Evolutionary conservation across 2,888 invertebrate genomes (phyloP).

Genomic region (Globia sparganii): DNA sequence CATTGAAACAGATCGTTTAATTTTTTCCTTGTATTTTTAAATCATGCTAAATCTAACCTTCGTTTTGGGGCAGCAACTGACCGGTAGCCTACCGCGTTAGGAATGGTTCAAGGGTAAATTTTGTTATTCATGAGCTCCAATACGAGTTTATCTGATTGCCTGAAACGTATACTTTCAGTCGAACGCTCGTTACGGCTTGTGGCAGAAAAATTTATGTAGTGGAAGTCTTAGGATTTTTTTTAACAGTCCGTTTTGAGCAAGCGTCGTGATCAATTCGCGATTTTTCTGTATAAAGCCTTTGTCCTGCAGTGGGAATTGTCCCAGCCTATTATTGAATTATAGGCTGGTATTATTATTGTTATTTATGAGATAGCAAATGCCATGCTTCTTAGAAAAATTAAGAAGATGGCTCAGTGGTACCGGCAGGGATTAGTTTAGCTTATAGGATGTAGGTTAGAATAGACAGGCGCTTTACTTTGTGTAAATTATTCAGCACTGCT

Average conservation of each 20-base stretch:
- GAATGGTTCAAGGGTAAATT: conserved; percentile 83
- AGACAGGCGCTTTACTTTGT: too few species aligned
- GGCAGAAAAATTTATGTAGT: background rate
- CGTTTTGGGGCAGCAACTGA: conserved; percentile 72
- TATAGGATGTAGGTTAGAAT: too few species aligned
- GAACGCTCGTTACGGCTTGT: conserved; percentile 57
- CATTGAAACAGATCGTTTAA: conserved; percentile 4
- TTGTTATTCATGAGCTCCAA: conserved; percentile 83
- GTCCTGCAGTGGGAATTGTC: background rate
- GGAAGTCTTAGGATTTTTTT: background rate
- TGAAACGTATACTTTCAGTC: conserved; percentile 66
- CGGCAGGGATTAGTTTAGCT: too few species aligned
- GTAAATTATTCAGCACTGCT: too few species aligned
- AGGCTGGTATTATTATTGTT: background rate
- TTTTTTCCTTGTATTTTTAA: conserved; percentile 25
- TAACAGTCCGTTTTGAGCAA: background rate
- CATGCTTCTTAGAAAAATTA: background rate
- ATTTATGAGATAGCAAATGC: background rate
- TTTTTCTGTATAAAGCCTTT: too few species aligned
- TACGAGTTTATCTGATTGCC: conserved; percentile 82
- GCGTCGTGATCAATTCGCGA: background rate
- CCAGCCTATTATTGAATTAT: background rate
- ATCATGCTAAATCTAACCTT: conserved; percentile 74
- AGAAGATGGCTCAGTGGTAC: too few species aligned
- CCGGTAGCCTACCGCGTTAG: conserved; percentile 60